Evolutionary conservation across 2,113 vertebrate species (phyloP).

Genomic region (Nothocercus nigrocapillus): DNA sequence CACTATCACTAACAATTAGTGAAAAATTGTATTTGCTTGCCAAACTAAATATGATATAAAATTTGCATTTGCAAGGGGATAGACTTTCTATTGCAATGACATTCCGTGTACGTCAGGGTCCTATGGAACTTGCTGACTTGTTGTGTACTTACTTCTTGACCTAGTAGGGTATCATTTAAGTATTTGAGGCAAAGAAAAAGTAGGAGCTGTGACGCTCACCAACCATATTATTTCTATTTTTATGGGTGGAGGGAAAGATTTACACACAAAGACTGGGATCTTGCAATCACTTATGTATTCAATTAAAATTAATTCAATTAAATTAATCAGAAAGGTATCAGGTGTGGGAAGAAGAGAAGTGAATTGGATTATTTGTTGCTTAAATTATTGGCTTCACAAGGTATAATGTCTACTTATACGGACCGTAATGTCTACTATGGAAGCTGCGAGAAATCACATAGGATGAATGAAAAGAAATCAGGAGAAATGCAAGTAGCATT

Average conservation of each 20-base stretch:
- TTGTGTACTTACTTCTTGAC: neutral
- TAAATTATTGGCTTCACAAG: neutral
- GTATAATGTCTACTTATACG: neutral
- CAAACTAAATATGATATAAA: neutral
- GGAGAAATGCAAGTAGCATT: neutral
- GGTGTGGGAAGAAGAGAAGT: neutral
- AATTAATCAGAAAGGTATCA: neutral
- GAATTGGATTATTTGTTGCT: neutral
- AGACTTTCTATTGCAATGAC: neutral
- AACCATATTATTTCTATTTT: neutral
- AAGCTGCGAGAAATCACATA: neutral
- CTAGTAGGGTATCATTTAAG: neutral
- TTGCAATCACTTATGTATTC: neutral
- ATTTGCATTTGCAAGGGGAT: too few species aligned
- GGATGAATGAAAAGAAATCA: neutral
- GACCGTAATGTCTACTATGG: neutral
- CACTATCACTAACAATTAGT: neutral
- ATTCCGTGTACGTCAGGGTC: neutral
- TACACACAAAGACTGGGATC: neutral
- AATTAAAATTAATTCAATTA: neutral
- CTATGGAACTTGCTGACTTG: neutral
- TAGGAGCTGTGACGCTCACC: neutral
- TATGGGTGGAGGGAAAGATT: neutral
- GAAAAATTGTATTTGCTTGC: neutral
- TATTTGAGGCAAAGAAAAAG: neutral